Conservation (phyloP, 2,888 invertebrate genomes). For the Stenurella melanura region DNA sequence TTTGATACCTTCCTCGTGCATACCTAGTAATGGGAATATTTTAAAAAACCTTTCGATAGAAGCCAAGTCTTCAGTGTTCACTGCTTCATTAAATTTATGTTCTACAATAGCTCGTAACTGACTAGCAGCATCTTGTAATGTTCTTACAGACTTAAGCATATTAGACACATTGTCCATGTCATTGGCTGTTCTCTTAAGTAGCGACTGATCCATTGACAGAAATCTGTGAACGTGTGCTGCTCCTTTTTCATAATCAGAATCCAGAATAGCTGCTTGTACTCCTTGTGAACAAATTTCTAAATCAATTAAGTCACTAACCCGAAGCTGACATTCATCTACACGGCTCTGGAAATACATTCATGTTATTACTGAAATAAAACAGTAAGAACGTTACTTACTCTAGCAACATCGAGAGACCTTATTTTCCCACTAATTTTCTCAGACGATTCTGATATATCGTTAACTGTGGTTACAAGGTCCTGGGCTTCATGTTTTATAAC, state of each 20-base stretch:
- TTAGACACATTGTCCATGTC: constrained; percentile 84
- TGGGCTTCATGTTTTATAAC: constrained; percentile 86
- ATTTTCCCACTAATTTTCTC: constrained; percentile 98
- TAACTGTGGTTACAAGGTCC: constrained; percentile 88
- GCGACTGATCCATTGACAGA: constrained; percentile 91
- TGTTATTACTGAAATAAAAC: constrained; percentile 19
- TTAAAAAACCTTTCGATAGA: constrained; percentile 97
- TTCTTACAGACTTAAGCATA: constrained; percentile 82
- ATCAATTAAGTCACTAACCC: constrained; percentile 96
- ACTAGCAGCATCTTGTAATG: constrained; percentile 85
- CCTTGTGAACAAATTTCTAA: constrained; percentile 97
- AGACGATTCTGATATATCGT: constrained; percentile 90
- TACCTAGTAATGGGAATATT: constrained; percentile 95
- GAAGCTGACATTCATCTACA: constrained; percentile 94
- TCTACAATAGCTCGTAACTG: constrained; percentile 83
- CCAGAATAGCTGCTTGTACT: constrained; percentile 94
- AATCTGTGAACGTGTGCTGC: constrained; percentile 97
- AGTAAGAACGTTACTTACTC: constrained; percentile 76
- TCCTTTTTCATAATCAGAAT: constrained; percentile 97
- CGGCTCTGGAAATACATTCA: constrained; percentile 78
- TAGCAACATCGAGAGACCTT: constrained; percentile 91
- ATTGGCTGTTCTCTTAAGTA: constrained; percentile 84
- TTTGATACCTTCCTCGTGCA: constrained; percentile 91
- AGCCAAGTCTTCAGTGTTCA: constrained; percentile 89
- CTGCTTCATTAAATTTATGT: constrained; percentile 93